Evolutionary conservation across 2,888 invertebrate genomes (phyloP).

Genomic region (Drosophila neonasuta): DNA sequence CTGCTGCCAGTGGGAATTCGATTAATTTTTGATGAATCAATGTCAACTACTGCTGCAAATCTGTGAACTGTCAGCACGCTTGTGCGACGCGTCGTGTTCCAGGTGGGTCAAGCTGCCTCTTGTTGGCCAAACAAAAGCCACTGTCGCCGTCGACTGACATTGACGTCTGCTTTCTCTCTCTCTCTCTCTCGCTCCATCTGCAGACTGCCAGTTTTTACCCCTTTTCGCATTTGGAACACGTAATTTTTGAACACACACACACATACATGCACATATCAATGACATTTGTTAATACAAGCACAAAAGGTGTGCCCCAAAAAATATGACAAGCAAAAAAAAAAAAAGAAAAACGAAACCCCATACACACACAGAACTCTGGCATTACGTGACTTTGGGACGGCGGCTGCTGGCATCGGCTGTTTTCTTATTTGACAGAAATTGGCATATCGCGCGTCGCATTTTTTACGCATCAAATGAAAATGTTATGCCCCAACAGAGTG

Average conservation of each 20-base stretch:
- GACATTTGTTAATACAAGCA: slow-evolving; percentile 51
- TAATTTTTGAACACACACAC: slow-evolving; percentile 47
- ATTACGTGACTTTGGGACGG: slow-evolving; percentile 51
- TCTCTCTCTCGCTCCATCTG: not conserved
- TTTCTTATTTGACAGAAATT: slow-evolving; percentile 38
- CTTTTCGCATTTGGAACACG: slow-evolving; percentile 44
- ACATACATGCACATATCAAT: slow-evolving; percentile 48
- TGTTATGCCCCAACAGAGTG: slow-evolving; percentile 31
- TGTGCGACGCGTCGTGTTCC: not conserved
- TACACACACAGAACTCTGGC: slow-evolving; percentile 7
- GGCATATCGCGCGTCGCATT: slow-evolving; percentile 54
- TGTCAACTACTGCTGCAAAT: slow-evolving; percentile 77
- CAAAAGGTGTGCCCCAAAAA: slow-evolving; percentile 48
- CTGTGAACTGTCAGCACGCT: slow-evolving; percentile 65
- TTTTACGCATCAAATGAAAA: slow-evolving; percentile 64
- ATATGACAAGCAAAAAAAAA: slow-evolving; percentile 47
- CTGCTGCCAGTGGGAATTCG: slow-evolving; percentile 65
- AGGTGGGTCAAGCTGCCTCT: slow-evolving; percentile 26
- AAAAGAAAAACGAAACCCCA: not conserved
- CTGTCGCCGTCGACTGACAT: slow-evolving; percentile 43
- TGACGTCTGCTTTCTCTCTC: slow-evolving; percentile 22
- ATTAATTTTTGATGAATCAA: slow-evolving; percentile 81
- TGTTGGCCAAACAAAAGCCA: slow-evolving; percentile 61
- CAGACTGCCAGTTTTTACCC: slow-evolving; percentile 3
- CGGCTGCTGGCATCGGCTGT: not conserved